phyloP scores from a whole-genome alignment of 2,113 vertebrate species.

The Tretioscincus oriximinensis region DNA sequence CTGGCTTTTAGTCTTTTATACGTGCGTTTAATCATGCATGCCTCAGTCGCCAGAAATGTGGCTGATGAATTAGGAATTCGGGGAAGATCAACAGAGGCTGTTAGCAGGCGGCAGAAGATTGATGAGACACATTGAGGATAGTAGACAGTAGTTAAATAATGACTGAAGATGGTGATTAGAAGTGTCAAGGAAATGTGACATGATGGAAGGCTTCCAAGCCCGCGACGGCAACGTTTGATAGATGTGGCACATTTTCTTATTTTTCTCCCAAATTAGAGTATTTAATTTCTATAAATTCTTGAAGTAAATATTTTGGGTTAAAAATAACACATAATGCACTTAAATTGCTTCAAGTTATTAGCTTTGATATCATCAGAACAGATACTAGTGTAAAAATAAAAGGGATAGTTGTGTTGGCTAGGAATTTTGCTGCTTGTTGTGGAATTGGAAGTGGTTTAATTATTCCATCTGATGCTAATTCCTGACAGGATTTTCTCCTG shows the following conservation, averaged over 20 bases:
- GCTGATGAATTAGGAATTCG: constrained; percentile 34
- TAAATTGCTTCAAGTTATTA: background rate
- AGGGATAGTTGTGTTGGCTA: too few species aligned
- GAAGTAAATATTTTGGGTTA: background rate
- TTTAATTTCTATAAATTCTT: background rate
- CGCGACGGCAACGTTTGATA: background rate
- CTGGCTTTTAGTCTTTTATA: background rate
- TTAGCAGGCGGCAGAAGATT: constrained; percentile 28
- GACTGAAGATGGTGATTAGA: constrained; percentile 20
- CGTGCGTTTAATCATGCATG: constrained; percentile 31
- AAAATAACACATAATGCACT: background rate
- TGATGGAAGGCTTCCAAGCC: background rate
- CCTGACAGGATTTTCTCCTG: background rate
- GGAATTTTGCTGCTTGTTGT: background rate
- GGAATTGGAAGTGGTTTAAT: background rate
- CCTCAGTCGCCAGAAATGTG: constrained; percentile 2
- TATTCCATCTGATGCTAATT: background rate
- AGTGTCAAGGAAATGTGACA: constrained; percentile 12
- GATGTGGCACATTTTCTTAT: background rate
- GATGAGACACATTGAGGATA: constrained; percentile 3
- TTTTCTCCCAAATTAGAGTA: background rate
- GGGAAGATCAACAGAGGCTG: constrained; percentile 35
- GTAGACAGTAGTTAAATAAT: constrained; percentile 23
- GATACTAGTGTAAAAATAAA: background rate
- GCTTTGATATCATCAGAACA: background rate